A percentile compares a stretch with the other conserved stretches of the same genome.
phyloP scores from a whole-genome alignment of 2,888 invertebrate genomes.

The Empis livida region DNA sequence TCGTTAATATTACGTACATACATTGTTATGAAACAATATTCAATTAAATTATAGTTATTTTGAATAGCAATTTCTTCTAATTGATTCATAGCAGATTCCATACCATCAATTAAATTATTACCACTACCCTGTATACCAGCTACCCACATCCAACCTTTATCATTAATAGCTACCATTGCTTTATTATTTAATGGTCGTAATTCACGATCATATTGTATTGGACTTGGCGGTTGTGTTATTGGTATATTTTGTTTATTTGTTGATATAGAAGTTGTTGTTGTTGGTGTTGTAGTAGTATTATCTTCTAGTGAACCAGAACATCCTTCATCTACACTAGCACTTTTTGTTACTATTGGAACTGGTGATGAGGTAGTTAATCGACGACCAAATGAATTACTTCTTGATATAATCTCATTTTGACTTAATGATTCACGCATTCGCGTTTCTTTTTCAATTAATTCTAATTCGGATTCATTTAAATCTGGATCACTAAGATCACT shows the following conservation, averaged over 20 bases:
- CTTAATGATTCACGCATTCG: constrained; percentile 34
- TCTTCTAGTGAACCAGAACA: constrained; percentile 8
- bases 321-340: constrained; percentile 35
- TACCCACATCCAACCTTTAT: constrained; percentile 74
- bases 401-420: constrained; percentile 33
- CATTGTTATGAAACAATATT: constrained; percentile 70
- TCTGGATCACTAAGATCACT: constrained; percentile 52
- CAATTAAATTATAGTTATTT: constrained; percentile 38
- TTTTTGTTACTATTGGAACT: constrained; percentile 35
- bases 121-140: constrained; percentile 66
- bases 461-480: constrained; percentile 47
- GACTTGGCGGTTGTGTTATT: constrained; percentile 30
- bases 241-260: constrained; percentile 7
- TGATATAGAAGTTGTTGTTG: background rate
- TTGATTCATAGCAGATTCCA: constrained; percentile 58
- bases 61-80: constrained; percentile 41
- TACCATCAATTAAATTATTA: constrained; percentile 48
- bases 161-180: constrained; percentile 50
- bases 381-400: constrained; percentile 34
- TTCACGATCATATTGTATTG: constrained; percentile 42
- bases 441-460: constrained; percentile 42
- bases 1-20: constrained; percentile 73
- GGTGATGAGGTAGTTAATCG: constrained; percentile 27
- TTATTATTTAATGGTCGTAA: constrained; percentile 47
- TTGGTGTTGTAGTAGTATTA: background rate